phyloP scores from a whole-genome alignment of 2,113 vertebrate genomes.

The Orthonyx spaldingii region DNA sequence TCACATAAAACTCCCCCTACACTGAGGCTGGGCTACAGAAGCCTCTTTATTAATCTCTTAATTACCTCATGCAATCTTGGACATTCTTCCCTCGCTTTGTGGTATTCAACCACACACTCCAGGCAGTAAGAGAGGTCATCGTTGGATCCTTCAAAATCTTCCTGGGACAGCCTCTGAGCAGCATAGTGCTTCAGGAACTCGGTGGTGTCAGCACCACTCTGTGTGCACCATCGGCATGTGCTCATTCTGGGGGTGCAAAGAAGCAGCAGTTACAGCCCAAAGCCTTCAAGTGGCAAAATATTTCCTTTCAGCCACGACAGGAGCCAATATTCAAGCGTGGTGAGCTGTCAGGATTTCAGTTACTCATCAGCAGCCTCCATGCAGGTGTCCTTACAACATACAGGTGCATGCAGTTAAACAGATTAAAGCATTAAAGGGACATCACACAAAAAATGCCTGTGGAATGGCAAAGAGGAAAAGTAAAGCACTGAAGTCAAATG shows the following conservation, averaged over 20 bases:
- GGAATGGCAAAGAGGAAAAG: not conserved
- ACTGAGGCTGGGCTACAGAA: not conserved
- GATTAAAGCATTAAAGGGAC: not conserved
- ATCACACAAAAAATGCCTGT: not conserved
- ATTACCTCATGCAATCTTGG: conserved; percentile 76
- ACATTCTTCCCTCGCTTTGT: conserved; percentile 73
- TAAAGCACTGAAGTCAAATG: not conserved
- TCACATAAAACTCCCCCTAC: not conserved
- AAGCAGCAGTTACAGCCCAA: not conserved
- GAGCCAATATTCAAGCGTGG: not conserved
- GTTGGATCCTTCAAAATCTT: conserved; percentile 64
- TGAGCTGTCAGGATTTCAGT: not conserved
- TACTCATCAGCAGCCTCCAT: not conserved
- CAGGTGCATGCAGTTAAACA: not conserved
- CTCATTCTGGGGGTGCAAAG: conserved; percentile 71
- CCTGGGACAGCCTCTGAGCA: not conserved
- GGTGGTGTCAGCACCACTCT: conserved; percentile 38
- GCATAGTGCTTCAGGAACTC: conserved; percentile 72
- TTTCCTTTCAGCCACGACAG: not conserved
- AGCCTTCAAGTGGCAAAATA: not conserved
- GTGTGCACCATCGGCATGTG: conserved; percentile 83
- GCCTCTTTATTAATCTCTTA: not conserved
- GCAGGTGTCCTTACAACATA: not conserved
- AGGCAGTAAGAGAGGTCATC: conserved; percentile 81
- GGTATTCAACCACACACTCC: conserved; percentile 84